Percentiles rank a stretch among this genome's conserved stretches.
These are phyloP conservation scores for Tupaia tana DNA, from an alignment of 2,113 vertebrate species.

Conservation along the genomic window DNA sequence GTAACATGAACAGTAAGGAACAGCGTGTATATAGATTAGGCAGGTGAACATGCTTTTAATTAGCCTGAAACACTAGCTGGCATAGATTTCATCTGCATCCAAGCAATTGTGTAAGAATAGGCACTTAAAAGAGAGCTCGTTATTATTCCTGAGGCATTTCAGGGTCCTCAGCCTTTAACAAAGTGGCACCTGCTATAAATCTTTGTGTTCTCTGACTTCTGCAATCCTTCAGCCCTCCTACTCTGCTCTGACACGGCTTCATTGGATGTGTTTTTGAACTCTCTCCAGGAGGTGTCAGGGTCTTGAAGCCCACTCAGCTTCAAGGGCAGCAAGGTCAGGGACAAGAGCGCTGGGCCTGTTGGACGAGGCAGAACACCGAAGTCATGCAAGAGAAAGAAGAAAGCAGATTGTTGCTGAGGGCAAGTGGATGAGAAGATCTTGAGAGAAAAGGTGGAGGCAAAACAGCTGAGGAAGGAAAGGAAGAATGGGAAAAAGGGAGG, in stretches of 20 bases:
- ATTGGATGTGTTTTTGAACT: background rate
- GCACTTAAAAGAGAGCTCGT: background rate
- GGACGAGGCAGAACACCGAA: background rate
- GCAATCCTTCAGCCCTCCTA: background rate
- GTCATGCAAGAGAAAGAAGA: background rate
- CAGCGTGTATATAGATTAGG: background rate
- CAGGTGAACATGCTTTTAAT: conserved; percentile 35
- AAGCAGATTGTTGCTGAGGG: background rate
- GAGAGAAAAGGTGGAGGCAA: background rate
- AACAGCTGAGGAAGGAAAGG: background rate
- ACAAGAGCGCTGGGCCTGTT: background rate
- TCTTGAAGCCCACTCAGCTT: background rate
- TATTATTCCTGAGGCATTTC: conserved; percentile 41
- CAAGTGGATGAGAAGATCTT: background rate
- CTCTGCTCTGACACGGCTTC: background rate
- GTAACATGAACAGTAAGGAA: background rate
- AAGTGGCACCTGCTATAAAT: conserved; percentile 41
- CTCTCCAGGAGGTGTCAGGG: background rate
- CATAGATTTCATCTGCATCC: conserved; percentile 3
- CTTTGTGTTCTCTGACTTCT: conserved; percentile 10
- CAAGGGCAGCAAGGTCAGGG: background rate
- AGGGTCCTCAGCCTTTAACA: background rate
- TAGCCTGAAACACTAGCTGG: conserved; percentile 43
- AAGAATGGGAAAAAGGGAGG: background rate
- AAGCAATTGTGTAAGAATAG: background rate